These are phyloP conservation scores for Caiman crocodilus DNA, from an alignment of 2,797 vertebrate species.

Conservation along the genomic window DNA sequence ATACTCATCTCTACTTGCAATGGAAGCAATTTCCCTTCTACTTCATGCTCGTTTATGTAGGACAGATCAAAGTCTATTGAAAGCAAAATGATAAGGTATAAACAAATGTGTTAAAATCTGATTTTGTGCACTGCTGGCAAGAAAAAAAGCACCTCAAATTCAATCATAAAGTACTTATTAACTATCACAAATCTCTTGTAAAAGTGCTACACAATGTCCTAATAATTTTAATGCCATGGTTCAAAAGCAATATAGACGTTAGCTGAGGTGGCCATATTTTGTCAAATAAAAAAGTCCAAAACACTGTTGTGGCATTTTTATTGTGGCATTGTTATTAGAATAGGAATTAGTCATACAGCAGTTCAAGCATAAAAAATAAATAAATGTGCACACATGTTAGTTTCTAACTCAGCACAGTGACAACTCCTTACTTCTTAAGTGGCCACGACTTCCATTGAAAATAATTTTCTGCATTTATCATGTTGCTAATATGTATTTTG, in stretches of 20 bases:
- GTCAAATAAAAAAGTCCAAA: background rate
- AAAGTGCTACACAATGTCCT: background rate
- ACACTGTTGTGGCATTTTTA: background rate
- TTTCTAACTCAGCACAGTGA: background rate
- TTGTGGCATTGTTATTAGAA: background rate
- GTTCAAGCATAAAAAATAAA: background rate
- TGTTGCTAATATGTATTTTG: background rate
- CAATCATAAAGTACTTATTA: background rate
- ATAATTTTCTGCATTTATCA: background rate
- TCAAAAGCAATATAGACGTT: background rate
- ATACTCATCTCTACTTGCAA: background rate
- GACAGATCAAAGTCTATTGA: background rate
- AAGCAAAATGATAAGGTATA: background rate
- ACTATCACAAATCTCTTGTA: background rate
- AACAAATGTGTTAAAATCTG: background rate
- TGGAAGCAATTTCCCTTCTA: constrained; percentile 22
- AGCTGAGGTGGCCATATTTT: background rate
- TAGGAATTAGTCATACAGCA: background rate
- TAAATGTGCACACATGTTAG: background rate
- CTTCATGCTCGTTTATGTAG: constrained; percentile 31
- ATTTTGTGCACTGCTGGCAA: background rate
- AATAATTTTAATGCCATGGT: background rate
- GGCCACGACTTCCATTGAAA: background rate
- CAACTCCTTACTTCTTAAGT: background rate
- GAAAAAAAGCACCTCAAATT: background rate